Evolutionary conservation across 2,888 invertebrate genomes (phyloP), one percentile per base, ranked within the genome.

Genomic region (Plusia festucae): DNA sequence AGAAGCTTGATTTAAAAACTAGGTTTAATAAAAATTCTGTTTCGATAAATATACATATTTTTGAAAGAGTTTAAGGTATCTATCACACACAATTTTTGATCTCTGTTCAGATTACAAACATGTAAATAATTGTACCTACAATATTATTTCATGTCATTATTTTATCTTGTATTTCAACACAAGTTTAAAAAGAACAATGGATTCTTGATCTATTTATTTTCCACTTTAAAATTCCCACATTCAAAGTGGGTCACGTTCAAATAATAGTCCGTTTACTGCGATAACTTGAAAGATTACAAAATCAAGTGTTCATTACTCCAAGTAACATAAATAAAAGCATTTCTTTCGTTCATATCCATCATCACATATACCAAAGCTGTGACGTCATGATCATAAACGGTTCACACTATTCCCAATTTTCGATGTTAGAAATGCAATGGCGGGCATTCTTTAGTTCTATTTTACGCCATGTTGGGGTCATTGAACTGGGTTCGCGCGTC

Each of bases 391-490:
- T 69, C 56, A 84, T 85, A 79, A 85, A 86, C 44, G 68, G 65
- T 81, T 81, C 69, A 78, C 81, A 70, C 70, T 40, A 71, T 90
- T 91, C 88, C 87, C 89, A 91, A 91, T 87, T 88, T 93, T 91
- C 85, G 90, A 93, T 92, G 93, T 93, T 93, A 92, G 85, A 90
- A 89, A 90, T 87, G 89, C 90, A 92, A 92, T 93, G 92, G 93
- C 93, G 92, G 89, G 92, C 91, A 93, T 93, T 92, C 92, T 91
- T 90, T 88, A 85, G 90, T 91, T 93, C 94, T 94, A 94, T 94
- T 94, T 93, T 91, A 91, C 93, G 93, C 93, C 92, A 91, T 93
- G 85, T 92, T 91, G 90, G 84, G 94, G 87, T 85, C 90, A 85
- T 82, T 90, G 93, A 93, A 90, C 93, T 81, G 85, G 78, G 89